phyloP scores from a whole-genome alignment of 2,797 vertebrate genomes.

The Xiphophorus birchmanni region DNA sequence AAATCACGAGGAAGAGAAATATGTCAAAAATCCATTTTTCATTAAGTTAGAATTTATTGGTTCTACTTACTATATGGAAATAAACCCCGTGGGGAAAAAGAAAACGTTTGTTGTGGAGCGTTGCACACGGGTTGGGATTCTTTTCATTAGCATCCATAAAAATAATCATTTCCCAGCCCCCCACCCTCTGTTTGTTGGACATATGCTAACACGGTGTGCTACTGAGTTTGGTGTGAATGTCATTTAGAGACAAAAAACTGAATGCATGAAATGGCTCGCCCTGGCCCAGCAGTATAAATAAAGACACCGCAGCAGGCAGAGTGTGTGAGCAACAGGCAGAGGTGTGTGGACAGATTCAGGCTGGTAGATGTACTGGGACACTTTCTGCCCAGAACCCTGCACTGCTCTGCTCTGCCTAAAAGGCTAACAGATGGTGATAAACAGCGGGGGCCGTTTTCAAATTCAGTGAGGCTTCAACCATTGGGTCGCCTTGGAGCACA shows the following conservation, averaged over 20 bases:
- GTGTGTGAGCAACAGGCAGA: background rate
- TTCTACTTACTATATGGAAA: background rate
- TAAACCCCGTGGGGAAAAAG: background rate
- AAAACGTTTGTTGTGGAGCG: background rate
- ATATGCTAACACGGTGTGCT: background rate
- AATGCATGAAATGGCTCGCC: background rate
- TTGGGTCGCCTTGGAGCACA: background rate
- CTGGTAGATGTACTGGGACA: slow-evolving; percentile 8
- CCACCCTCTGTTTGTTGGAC: background rate
- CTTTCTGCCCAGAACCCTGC: slow-evolving; percentile 21
- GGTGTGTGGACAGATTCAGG: background rate
- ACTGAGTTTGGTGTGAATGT: background rate
- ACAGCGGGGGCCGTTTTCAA: slow-evolving; percentile 35
- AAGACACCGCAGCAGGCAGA: background rate
- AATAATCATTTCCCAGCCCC: background rate
- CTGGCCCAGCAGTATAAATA: background rate
- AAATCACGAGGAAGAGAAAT: background rate
- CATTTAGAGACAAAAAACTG: background rate
- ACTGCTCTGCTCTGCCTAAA: slow-evolving; percentile 15
- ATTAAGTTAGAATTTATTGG: background rate
- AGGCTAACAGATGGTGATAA: slow-evolving; percentile 48
- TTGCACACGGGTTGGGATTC: background rate
- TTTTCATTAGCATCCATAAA: background rate
- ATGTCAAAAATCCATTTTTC: background rate
- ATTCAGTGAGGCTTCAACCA: slow-evolving; percentile 5